Conservation (phyloP, 2,888 invertebrate species). For the Unio delphinus region DNA sequence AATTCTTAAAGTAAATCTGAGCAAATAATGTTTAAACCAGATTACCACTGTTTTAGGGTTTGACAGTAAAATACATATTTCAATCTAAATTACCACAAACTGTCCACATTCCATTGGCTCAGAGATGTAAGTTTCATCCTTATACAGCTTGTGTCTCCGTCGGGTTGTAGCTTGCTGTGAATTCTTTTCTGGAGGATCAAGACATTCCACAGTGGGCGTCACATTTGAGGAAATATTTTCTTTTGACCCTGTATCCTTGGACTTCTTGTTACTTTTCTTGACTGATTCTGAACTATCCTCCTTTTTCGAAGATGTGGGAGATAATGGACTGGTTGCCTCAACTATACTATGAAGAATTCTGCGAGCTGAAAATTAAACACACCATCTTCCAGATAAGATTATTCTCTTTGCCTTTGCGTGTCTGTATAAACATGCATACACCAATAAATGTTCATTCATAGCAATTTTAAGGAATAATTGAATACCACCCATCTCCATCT, state of each 20-base stretch:
- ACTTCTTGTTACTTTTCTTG: slow-evolving; percentile 1
- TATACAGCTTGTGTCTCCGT: slow-evolving; percentile 37
- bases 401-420: too few species aligned
- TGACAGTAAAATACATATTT: too few species aligned
- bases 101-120: slow-evolving; percentile 36
- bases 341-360: slow-evolving; percentile 29
- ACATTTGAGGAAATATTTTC: slow-evolving; percentile 9
- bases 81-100: slow-evolving; percentile 35
- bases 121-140: slow-evolving; percentile 38
- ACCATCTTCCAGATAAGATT: background rate
- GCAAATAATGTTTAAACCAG: too few species aligned
- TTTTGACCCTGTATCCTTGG: slow-evolving; percentile 5
- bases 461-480: too few species aligned
- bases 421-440: too few species aligned
- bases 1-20: too few species aligned
- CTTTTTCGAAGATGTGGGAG: slow-evolving; percentile 15
- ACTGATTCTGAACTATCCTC: slow-evolving; percentile 7
- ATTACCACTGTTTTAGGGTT: too few species aligned
- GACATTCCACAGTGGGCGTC: background rate
- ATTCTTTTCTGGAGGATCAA: slow-evolving; percentile 19
- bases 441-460: too few species aligned
- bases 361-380: slow-evolving; percentile 18
- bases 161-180: slow-evolving; percentile 11
- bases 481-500: too few species aligned
- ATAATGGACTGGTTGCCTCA: slow-evolving; percentile 33